phyloP scores from a whole-genome alignment of 1,140 invertebrate genomes.

The Zaprionus taronus region DNA sequence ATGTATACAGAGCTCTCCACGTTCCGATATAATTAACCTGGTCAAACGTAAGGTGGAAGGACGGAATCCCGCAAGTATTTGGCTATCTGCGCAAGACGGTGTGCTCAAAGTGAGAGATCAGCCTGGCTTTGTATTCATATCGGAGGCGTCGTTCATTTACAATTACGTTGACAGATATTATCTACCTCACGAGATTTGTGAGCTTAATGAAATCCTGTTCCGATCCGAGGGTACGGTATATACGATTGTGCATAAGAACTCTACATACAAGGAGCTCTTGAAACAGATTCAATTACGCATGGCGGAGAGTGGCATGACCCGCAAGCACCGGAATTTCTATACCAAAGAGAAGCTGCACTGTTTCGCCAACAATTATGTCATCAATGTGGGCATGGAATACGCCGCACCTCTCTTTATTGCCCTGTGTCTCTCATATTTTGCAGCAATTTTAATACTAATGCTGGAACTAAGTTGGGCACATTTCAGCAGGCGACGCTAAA shows the following conservation, averaged over 20 bases:
- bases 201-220: conserved; percentile 73
- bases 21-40: conserved; percentile 64
- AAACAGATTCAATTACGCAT: conserved; percentile 58
- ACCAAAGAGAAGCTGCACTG: conserved; percentile 66
- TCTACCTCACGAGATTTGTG: conserved; percentile 75
- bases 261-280: conserved; percentile 66
- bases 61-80: conserved; percentile 52
- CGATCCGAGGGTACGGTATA: conserved; percentile 62
- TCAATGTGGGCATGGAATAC: conserved; percentile 81
- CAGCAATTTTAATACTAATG: conserved; percentile 51
- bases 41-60: conserved; percentile 64
- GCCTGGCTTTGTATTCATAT: conserved; percentile 73
- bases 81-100: conserved; percentile 59
- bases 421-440: conserved; percentile 52
- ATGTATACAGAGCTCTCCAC: conserved; percentile 49
- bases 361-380: conserved; percentile 70
- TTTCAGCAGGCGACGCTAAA: conserved; percentile 2
- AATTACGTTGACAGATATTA: conserved; percentile 68
- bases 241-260: conserved; percentile 60
- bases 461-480: conserved; percentile 57
- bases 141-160: conserved; percentile 69
- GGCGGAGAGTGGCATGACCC: conserved; percentile 66
- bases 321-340: conserved; percentile 63
- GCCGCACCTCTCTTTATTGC: conserved; percentile 71
- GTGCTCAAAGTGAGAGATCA: conserved; percentile 64